These are phyloP conservation scores for Centruroides sculpturatus DNA, from an alignment of 1,140 invertebrate genomes.

Conservation along the genomic window DNA sequence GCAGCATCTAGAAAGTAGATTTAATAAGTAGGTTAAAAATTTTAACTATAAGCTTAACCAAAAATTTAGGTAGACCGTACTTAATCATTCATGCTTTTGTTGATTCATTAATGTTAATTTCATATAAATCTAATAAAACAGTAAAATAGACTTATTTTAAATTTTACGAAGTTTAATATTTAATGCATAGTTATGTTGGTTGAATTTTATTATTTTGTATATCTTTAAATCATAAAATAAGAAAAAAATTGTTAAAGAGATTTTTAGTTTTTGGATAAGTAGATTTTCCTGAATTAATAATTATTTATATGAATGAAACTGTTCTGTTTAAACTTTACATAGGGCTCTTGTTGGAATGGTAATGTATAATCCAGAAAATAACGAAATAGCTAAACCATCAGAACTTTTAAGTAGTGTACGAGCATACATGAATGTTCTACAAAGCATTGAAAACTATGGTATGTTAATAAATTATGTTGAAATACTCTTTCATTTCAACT, in stretches of 20 bases:
- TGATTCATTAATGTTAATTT: no score
- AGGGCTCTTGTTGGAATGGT: conserved; percentile 93
- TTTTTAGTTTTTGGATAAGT: neutral
- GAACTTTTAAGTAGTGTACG: conserved; percentile 86
- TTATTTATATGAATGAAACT: neutral
- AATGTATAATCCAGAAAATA: conserved; percentile 91
- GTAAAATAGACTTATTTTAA: no score
- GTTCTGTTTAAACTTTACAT: conserved; percentile 20
- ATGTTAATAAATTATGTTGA: conserved; percentile 8
- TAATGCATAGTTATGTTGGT: no score
- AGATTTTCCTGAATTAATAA: neutral
- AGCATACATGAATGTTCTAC: conserved; percentile 96
- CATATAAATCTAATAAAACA: no score
- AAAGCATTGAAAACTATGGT: conserved; percentile 97
- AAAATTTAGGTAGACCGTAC: no score
- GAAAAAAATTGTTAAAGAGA: neutral
- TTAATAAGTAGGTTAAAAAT: conserved; percentile 30
- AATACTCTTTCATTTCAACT: no score
- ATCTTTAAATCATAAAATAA: neutral
- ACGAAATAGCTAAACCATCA: conserved; percentile 96
- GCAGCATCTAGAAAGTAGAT: conserved; percentile 83
- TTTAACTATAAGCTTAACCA: neutral
- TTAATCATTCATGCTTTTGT: no score
- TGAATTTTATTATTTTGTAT: neutral
- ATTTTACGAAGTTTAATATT: no score